Base-by-base conservation (phyloP, 2,797 vertebrate genomes). In the Thripadectes ignobilis region DNA sequence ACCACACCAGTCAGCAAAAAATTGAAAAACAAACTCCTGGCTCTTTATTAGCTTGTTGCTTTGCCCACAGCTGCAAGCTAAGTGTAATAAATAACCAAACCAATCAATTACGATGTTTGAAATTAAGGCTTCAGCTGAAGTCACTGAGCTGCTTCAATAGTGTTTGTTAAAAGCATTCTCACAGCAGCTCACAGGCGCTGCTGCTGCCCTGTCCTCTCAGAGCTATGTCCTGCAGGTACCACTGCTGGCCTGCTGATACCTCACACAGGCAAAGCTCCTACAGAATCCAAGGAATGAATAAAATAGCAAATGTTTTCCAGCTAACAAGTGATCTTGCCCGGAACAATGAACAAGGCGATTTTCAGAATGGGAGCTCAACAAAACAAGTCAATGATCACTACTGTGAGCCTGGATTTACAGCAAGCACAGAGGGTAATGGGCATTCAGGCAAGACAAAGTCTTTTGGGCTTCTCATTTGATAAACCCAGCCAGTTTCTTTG, bases 1-100 rank as follows among this genome's bases (percentile, higher is more conserved):
- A 98, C 93, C 59, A 95, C 85, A 94, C 74, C 94, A 94, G 98
- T 99, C 98, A 99, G 98, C 99, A 98, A 97, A 98, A 98, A 94
- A 84, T 23, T 76, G 85, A 96, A 97, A 96, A 98, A 93, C 93
- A 97, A 98, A 91, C 97, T 97, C 97, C 86, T 96, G 96, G 87
- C 67, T 95, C 98, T 98, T 98, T 97, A 98, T 98, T 98, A 97
- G 97, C 97, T 97, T 97, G 96, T 96, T 98, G 97, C 93, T 97
- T 97, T 97, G 96, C 95, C 74, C 82, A 96, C 96, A 97, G 96
- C 88, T 72, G 79, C 32, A 77, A 92, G 85, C 67, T 93, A 95
- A 93, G 96, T 97, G 93, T 93, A 98, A 98, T 98, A 98, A 98
- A 98, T 97, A 98, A 98, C 97, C 84, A 96, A 74, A 89, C 92